Evolutionary conservation across 2,113 vertebrate genomes (phyloP), one percentile per base, ranked within the genome.

Genomic region (Carassius carassius): DNA sequence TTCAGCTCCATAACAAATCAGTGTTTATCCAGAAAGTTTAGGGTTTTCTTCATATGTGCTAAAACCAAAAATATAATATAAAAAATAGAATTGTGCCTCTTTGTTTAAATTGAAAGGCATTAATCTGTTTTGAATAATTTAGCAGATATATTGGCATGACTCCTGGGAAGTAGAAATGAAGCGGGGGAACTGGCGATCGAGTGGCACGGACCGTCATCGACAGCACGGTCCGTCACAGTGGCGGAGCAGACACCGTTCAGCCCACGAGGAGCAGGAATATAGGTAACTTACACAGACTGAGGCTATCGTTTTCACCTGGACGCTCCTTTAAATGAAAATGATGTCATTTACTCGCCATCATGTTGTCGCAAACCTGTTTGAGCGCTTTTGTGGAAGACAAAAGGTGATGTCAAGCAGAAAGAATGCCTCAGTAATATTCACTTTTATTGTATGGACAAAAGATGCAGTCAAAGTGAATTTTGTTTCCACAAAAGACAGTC

Each of bases 151-250:
- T 17, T 14, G 32, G 54, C 72, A 10, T 56, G 5, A 51, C 44
- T 13, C 1, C 4, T 29, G 16, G 56, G 10, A 47, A 84, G 19
- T 17, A 37, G 86, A 56, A 79, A 98, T 98, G 96, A 94, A 91
- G 87, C 95, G 92, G 86, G 93, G 83, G 87, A 89, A 72, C 83
- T 89, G 93, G 91, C 87, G 87, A 47, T 88, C 91, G 84, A 94
- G 86, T 86, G 93, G 9, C 12, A 91, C 89, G 23, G 92, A 92
- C 88, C 88, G 89, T 29, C 62, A 78, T 44, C 81, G 17, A 37
- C 89, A 62, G 23, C 86, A 80, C 37, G 86, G 65, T 2, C 85
- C 17, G 3, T 82, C 79, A 0, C 54, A 69, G 1, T 70, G 90
- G 89, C 67, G 78, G 79, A 83, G 89, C 17, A 81, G 88, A 85